A percentile compares a stretch with the other conserved stretches of the same genome.
phyloP scores from a whole-genome alignment of 2,888 invertebrate genomes.

The Oxycera nigricornis region DNA sequence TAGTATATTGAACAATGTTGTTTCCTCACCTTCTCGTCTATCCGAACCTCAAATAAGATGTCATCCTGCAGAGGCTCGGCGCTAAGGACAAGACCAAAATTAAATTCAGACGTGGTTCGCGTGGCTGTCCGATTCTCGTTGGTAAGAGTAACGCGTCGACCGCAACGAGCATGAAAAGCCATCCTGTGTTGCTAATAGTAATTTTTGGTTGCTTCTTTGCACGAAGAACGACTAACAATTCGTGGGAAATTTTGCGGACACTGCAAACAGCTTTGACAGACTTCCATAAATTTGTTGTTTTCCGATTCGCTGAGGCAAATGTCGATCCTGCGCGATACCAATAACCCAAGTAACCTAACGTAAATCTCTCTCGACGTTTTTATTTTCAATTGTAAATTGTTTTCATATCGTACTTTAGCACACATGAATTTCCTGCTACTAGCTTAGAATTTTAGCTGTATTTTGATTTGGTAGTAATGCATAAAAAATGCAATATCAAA shows the following conservation, averaged over 20 bases:
- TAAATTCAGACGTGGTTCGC: constrained; percentile 81
- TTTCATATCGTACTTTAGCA: background rate
- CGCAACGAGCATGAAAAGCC: constrained; percentile 82
- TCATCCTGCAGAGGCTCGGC: constrained; percentile 81
- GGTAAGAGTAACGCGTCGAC: constrained; percentile 81
- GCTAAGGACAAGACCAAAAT: constrained; percentile 86
- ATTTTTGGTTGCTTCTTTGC: background rate
- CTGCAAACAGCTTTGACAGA: constrained; percentile 9
- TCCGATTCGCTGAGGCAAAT: background rate
- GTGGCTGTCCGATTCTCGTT: constrained; percentile 85
- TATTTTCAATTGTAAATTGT: background rate
- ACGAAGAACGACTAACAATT: background rate
- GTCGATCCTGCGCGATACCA: constrained; percentile 15
- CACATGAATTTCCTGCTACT: background rate
- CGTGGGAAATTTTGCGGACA: constrained; percentile 1
- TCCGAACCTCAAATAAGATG: constrained; percentile 83
- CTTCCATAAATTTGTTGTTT: background rate
- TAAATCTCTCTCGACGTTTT: background rate
- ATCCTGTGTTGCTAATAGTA: constrained; percentile 54
- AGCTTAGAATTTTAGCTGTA: background rate
- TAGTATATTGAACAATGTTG: too few species aligned
- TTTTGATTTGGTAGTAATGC: background rate
- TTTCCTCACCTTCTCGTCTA: constrained; percentile 84
- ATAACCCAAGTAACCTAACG: background rate
- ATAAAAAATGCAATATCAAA: background rate